phyloP scores from a whole-genome alignment of 2,888 invertebrate genomes.

The Invenusta paracnida region DNA sequence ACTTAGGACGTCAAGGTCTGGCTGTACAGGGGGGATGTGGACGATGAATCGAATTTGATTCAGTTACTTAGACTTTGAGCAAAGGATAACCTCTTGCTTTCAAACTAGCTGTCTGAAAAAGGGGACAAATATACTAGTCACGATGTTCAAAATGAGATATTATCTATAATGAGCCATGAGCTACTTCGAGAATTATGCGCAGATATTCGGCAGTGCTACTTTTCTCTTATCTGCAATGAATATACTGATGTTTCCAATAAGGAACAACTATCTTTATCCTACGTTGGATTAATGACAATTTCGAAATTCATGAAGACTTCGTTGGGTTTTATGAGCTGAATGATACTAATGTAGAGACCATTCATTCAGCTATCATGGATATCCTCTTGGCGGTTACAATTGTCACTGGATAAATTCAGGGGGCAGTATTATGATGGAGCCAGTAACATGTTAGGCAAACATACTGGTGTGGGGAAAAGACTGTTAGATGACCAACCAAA shows the following conservation, averaged over 20 bases:
- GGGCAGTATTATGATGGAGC: too few species aligned
- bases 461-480: not conserved
- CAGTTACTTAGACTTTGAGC: not conserved
- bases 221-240: not conserved
- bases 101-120: not conserved
- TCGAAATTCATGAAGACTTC: not conserved
- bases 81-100: not conserved
- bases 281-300: not conserved
- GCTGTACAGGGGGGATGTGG: not conserved
- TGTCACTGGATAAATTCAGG: not conserved
- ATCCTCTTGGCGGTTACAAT: too few species aligned
- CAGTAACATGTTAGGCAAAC: not conserved
- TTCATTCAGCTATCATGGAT: too few species aligned
- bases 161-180: not conserved
- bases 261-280: too few species aligned
- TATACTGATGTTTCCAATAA: not conserved
- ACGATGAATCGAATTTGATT: not conserved
- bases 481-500: not conserved
- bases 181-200: not conserved
- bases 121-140: not conserved
- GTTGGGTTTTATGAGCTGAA: not conserved
- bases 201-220: not conserved
- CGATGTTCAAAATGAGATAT: not conserved
- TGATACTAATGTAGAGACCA: not conserved
- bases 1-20: not conserved